phyloP scores from a whole-genome alignment of 2,888 invertebrate genomes.

The Leucophenga montana region DNA sequence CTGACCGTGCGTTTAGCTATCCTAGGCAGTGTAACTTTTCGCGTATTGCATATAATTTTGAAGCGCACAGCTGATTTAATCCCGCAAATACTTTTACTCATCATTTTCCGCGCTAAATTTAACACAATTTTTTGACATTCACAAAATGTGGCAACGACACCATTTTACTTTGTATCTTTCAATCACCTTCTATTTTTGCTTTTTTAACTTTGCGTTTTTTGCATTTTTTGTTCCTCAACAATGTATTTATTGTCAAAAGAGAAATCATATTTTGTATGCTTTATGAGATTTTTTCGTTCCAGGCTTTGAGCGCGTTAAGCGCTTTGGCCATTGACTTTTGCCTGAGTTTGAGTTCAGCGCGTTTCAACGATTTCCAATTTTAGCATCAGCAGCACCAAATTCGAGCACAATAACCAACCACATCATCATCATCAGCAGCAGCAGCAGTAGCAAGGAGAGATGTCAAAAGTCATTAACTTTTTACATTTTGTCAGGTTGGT shows the following conservation, averaged over 20 bases:
- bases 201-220: constrained; percentile 44
- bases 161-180: not conserved
- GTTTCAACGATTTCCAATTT: constrained; percentile 1
- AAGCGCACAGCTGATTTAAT: too few relatives aligned
- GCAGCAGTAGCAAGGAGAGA: constrained; percentile 27
- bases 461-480: constrained; percentile 61
- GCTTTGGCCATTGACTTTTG: constrained; percentile 23
- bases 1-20: too few relatives aligned
- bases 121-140: too few relatives aligned
- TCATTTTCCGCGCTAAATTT: too few relatives aligned
- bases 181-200: not conserved
- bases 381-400: not conserved
- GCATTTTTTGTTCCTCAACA: constrained; percentile 18
- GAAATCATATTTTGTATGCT: constrained; percentile 48
- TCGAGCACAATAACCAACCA: too few relatives aligned
- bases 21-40: too few relatives aligned
- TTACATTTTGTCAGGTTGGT: not conserved
- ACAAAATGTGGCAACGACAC: too few relatives aligned
- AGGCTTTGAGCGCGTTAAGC: too few relatives aligned
- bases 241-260: constrained; percentile 19
- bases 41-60: too few relatives aligned
- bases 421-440: too few relatives aligned
- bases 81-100: too few relatives aligned
- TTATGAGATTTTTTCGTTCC: constrained; percentile 21
- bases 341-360: not conserved